Evolutionary conservation across 2,888 invertebrate species (phyloP), one percentile per base, ranked within the genome.

Genomic region (Torymus texanus): DNA sequence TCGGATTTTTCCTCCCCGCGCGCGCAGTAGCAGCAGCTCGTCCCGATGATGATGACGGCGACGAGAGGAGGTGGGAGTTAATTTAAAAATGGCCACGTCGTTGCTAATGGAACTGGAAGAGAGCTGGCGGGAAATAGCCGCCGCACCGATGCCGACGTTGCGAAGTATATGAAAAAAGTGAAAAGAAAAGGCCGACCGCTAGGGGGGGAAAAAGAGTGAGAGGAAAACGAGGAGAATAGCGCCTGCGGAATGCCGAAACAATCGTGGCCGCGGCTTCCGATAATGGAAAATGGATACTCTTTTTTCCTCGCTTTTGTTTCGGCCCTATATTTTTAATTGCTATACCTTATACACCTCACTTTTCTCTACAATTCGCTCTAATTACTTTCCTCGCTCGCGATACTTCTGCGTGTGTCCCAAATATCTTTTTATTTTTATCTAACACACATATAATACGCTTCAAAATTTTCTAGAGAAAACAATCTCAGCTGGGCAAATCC

Each of bases 51-150:
- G 75, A 74, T 56, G 73, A 53, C 41, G 58, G n/a, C 50, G 5
- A 13, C 14, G 56, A 21, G 66, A 21, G 21, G 14, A 55, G 68
- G 53, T 16, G 72, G 67, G 63, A 72, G 78, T 67, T 81, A 72
- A 81, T 81, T 81, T 81, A 78, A 81, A 81, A 81, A 81, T 78
- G 78, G 72, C 73, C 78, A 75, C 65, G 77, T 70, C 68, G 65
- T 59, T 63, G 50, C 67, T 75, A 78, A 81, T 81, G 81, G 73
- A 75, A 75, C 67, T 66, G 68, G 63, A 66, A 73, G 63, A 62
- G 41, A 62, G 41, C 41, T 51, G 2, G 13, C 41, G 58, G 70
- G 51, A 51, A 62, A 62, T 55, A 61, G 61, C 24, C 63, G 11
- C 11, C 24, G n/a, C n/a, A 21, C 21, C 21, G 2, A 21, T 2